Evolutionary conservation across 2,888 invertebrate species (phyloP).

Genomic region (Tenthredo scrophulariae): DNA sequence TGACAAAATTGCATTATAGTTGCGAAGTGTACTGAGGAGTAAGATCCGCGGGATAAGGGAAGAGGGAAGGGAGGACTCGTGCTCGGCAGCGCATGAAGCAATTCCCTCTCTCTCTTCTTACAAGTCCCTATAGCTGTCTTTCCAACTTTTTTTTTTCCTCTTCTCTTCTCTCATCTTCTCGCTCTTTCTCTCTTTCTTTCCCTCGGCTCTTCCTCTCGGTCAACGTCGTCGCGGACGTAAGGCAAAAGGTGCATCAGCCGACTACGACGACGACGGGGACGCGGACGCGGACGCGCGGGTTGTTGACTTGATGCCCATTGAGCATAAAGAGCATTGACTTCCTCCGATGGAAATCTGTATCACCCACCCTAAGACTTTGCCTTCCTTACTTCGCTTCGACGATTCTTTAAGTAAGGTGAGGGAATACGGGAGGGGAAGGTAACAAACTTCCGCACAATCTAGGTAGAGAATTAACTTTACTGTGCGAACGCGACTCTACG

Average conservation of each 20-base stretch:
- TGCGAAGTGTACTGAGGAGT: slow-evolving; percentile 21
- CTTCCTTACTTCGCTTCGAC: slow-evolving; percentile 22
- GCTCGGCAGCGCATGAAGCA: slow-evolving; percentile 73
- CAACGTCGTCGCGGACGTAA: slow-evolving; percentile 54
- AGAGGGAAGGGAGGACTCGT: slow-evolving; percentile 58
- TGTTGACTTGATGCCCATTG: slow-evolving; percentile 76
- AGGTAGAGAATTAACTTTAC: slow-evolving; percentile 9
- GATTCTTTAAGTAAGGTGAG: slow-evolving; percentile 23
- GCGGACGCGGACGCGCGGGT: slow-evolving; percentile 62
- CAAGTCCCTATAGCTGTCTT: neutral
- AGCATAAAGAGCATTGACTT: slow-evolving; percentile 77
- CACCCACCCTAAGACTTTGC: slow-evolving; percentile 39
- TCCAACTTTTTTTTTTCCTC: neutral
- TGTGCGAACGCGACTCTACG: neutral
- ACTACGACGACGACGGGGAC: slow-evolving; percentile 15
- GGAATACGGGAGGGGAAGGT: neutral
- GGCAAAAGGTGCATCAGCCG: slow-evolving; percentile 49
- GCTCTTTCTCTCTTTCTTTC: slow-evolving; percentile 16
- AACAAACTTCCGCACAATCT: slow-evolving; percentile 34
- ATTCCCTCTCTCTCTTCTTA: slow-evolving; percentile 52
- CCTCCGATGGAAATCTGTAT: slow-evolving; percentile 73
- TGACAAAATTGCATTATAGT: slow-evolving; percentile 48
- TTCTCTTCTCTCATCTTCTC: slow-evolving; percentile 39
- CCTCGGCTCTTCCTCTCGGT: slow-evolving; percentile 56
- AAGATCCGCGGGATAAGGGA: neutral